These are phyloP conservation scores for Nephrotoma flavescens DNA, from an alignment of 2,888 invertebrate genomes.

Conservation along the genomic window DNA sequence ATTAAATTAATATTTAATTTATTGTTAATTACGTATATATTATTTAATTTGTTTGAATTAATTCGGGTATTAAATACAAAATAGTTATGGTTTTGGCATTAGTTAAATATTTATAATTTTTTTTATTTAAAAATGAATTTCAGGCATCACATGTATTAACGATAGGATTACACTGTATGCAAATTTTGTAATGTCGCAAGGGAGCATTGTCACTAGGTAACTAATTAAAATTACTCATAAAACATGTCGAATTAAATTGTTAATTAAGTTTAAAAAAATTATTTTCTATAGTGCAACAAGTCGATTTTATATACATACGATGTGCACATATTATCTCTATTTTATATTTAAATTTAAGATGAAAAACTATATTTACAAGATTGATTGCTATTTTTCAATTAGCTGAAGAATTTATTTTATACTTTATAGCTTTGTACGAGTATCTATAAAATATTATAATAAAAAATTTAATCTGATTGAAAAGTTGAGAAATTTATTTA, in stretches of 20 bases:
- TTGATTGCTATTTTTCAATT: neutral
- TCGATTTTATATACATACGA: neutral
- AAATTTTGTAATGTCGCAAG: neutral
- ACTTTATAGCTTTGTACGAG: no score
- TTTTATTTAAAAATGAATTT: neutral
- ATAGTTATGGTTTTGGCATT: neutral
- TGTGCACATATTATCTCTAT: neutral
- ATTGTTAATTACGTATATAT: neutral
- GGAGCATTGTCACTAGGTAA: no score
- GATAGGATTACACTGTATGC: neutral
- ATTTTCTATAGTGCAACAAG: neutral
- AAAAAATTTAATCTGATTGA: neutral
- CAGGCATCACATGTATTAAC: neutral
- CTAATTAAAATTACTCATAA: neutral
- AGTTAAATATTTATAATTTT: neutral
- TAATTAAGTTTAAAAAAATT: neutral
- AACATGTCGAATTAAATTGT: neutral
- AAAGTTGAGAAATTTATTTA: neutral
- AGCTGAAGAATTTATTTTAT: neutral
- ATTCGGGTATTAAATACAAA: neutral
- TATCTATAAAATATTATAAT: neutral
- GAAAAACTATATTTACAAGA: neutral
- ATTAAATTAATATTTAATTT: neutral
- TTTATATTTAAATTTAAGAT: neutral
- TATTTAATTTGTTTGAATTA: neutral